Evolutionary conservation across 2,797 vertebrate genomes (phyloP).

Genomic region (Schizopygopsis malacanthus): DNA sequence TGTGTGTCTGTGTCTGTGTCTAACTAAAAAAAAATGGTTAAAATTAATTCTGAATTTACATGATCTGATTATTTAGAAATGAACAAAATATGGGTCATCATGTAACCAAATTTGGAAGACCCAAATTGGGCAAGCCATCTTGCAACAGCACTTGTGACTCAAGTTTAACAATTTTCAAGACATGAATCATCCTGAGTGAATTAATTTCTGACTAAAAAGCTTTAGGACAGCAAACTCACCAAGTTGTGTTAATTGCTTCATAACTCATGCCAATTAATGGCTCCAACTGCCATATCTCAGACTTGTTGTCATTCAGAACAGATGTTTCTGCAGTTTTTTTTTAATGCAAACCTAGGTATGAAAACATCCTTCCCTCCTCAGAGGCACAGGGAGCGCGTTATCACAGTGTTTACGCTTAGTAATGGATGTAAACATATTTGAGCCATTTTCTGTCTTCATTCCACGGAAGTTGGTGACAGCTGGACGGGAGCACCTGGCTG

Average conservation of each 20-base stretch:
- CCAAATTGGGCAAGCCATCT: neutral
- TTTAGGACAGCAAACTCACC: constrained; percentile 36
- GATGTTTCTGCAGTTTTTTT: constrained; percentile 43
- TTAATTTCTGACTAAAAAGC: constrained; percentile 30
- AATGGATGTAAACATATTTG: constrained; percentile 52
- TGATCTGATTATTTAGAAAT: constrained; percentile 9
- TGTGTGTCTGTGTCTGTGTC: neutral
- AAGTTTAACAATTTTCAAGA: constrained; percentile 33
- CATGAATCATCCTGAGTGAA: constrained; percentile 32
- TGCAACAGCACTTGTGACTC: neutral
- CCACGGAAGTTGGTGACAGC: constrained; percentile 66
- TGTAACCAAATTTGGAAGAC: neutral
- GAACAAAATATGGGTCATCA: neutral
- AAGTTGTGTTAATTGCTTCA: constrained; percentile 37
- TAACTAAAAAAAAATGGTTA: neutral
- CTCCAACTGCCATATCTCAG: constrained; percentile 31
- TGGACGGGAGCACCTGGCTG: constrained; percentile 79
- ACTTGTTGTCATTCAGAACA: constrained; percentile 46
- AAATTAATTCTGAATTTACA: neutral
- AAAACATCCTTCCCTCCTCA: constrained; percentile 31
- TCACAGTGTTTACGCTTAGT: constrained; percentile 39
- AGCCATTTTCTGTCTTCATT: constrained; percentile 59
- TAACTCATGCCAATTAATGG: constrained; percentile 47
- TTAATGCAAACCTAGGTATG: constrained; percentile 32
- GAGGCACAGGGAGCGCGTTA: constrained; percentile 39